Conservation (phyloP, 2,888 invertebrate genomes). For the Opisthograptis luteolata region DNA sequence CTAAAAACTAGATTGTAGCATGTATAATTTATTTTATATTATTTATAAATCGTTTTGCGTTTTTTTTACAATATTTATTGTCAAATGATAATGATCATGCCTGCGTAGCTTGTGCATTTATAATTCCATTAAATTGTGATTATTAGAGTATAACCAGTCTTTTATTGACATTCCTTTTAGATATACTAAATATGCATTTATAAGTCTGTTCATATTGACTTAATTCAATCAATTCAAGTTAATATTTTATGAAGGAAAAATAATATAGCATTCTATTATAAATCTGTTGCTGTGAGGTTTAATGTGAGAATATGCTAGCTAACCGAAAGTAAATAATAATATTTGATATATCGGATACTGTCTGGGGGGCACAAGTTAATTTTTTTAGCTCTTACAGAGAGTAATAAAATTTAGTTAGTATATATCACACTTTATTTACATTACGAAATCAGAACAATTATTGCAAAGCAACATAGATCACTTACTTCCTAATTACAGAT, state of each 20-base stretch:
- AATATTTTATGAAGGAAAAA: too few species aligned
- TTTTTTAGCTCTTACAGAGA: too few species aligned
- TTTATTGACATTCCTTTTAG: conserved; percentile 38
- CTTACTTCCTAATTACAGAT: conserved; percentile 30
- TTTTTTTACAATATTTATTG: conserved; percentile 74
- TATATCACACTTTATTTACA: conserved; percentile 48
- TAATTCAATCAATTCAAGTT: too few species aligned
- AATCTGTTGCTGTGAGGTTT: too few species aligned
- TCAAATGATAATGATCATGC: conserved; percentile 72
- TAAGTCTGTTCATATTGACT: too few species aligned
- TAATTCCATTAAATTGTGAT: conserved; percentile 82
- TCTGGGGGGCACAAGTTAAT: too few species aligned
- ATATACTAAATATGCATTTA: too few species aligned
- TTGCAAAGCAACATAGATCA: conserved; percentile 33
- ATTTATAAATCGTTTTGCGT: conserved; percentile 76
- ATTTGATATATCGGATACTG: too few species aligned
- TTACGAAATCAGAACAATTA: conserved; percentile 38
- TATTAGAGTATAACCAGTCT: conserved; percentile 60
- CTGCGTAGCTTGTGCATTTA: conserved; percentile 79
- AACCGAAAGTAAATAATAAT: too few species aligned
- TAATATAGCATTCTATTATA: too few species aligned
- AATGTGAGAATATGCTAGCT: too few species aligned
- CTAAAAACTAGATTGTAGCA: conserved; percentile 71
- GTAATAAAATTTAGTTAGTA: too few species aligned
- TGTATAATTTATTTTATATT: conserved; percentile 54